Evolutionary conservation across 1,140 invertebrate genomes (phyloP).

Genomic region (Nasonia longicornis): DNA sequence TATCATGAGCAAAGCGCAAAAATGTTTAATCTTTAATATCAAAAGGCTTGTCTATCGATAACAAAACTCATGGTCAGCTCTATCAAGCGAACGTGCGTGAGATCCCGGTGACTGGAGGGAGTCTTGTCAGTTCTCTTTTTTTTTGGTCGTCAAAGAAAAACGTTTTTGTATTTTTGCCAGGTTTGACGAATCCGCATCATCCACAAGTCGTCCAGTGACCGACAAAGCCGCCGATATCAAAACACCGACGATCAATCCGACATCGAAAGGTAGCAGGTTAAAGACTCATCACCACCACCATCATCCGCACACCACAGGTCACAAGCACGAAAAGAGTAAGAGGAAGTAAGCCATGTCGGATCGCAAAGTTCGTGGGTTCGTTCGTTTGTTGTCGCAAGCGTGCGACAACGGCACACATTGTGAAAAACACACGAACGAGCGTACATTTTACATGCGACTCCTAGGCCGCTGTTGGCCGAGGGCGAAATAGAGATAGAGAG

Average conservation of each 20-base stretch:
- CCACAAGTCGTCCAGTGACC: conserved; percentile 64
- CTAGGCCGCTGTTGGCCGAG: conserved; percentile 9
- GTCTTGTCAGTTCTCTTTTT: conserved; percentile 22
- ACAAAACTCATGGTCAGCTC: conserved; percentile 21
- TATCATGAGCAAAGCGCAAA: neutral
- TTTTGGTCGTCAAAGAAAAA: conserved; percentile 38
- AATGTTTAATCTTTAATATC: neutral
- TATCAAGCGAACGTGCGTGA: neutral
- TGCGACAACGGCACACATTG: conserved; percentile 11
- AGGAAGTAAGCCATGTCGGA: conserved; percentile 57
- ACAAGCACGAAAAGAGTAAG: conserved; percentile 66
- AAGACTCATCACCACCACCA: conserved; percentile 63
- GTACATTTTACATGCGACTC: conserved; percentile 7
- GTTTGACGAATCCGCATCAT: conserved; percentile 65
- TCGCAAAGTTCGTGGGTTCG: conserved; percentile 10
- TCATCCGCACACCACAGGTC: conserved; percentile 56
- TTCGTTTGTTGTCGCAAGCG: conserved; percentile 27
- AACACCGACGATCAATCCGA: conserved; percentile 50
- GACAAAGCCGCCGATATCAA: conserved; percentile 59
- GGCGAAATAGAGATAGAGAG: conserved; percentile 14
- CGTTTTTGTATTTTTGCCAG: conserved; percentile 61
- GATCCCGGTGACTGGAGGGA: conserved; percentile 10
- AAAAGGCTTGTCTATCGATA: conserved; percentile 29
- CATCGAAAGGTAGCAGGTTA: conserved; percentile 59
- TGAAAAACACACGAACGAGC: conserved; percentile 24